Evolutionary conservation across 2,797 vertebrate genomes (phyloP).

Genomic region (Sebastes kiyomatsui): DNA sequence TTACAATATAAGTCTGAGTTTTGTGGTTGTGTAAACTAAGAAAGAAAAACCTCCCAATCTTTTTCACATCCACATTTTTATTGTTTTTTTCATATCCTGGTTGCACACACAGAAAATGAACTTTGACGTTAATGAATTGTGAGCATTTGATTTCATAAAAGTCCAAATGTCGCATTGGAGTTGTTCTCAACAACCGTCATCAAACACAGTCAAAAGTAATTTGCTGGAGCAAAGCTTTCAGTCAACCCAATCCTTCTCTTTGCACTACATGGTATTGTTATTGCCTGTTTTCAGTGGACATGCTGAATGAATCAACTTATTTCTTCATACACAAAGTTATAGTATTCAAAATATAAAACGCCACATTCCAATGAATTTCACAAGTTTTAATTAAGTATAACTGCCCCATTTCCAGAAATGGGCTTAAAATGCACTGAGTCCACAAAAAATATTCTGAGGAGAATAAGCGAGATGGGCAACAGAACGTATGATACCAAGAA

Average conservation of each 20-base stretch:
- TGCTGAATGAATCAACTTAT: slow-evolving; percentile 58
- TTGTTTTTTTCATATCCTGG: slow-evolving; percentile 64
- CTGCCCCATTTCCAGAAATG: slow-evolving; percentile 80
- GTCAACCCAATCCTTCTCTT: slow-evolving; percentile 34
- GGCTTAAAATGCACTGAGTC: slow-evolving; percentile 57
- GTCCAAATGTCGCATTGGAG: slow-evolving; percentile 56
- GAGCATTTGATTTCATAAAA: slow-evolving; percentile 60
- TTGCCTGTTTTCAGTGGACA: slow-evolving; percentile 73
- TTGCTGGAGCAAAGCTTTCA: slow-evolving; percentile 50
- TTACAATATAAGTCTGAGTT: not conserved
- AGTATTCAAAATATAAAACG: slow-evolving; percentile 78
- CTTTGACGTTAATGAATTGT: slow-evolving; percentile 65
- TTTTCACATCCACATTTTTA: slow-evolving; percentile 76
- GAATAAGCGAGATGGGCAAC: slow-evolving; percentile 34
- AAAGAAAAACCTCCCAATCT: slow-evolving; percentile 30
- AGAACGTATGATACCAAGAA: slow-evolving; percentile 68
- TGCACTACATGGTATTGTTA: slow-evolving; percentile 59
- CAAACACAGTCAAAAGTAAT: slow-evolving; percentile 50
- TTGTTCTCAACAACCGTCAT: slow-evolving; percentile 38
- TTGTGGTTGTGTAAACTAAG: not conserved
- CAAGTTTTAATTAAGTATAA: slow-evolving; percentile 73
- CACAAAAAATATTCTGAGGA: slow-evolving; percentile 58
- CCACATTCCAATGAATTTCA: slow-evolving; percentile 77
- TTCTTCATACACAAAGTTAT: slow-evolving; percentile 61
- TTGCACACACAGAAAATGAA: slow-evolving; percentile 78